Conservation (phyloP, 2,797 vertebrate genomes). For the Erpetoichthys calabaricus region DNA sequence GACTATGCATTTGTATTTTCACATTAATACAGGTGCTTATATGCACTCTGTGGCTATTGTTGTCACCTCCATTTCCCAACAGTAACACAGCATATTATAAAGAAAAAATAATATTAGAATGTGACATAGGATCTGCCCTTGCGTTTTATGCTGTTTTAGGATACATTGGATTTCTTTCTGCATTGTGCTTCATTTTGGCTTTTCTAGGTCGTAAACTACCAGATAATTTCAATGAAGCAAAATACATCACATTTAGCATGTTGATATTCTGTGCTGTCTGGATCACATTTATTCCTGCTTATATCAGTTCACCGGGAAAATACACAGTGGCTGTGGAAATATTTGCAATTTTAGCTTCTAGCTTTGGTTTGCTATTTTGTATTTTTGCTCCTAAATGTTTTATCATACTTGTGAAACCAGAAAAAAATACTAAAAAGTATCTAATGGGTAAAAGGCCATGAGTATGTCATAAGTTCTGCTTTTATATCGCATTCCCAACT, state of each 20-base stretch:
- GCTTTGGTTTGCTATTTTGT: slow-evolving; percentile 44
- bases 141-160: slow-evolving; percentile 43
- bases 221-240: slow-evolving; percentile 49
- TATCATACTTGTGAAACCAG: slow-evolving; percentile 39
- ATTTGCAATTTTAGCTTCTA: slow-evolving; percentile 50
- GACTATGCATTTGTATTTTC: slow-evolving; percentile 36
- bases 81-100: slow-evolving; percentile 32
- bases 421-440: slow-evolving; percentile 42
- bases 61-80: slow-evolving; percentile 37
- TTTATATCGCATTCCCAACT: no score
- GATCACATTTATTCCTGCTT: slow-evolving; percentile 50
- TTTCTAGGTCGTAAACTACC: slow-evolving; percentile 46
- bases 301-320: slow-evolving; percentile 50
- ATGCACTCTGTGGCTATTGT: slow-evolving; percentile 41
- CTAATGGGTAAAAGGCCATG: slow-evolving; percentile 34
- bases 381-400: slow-evolving; percentile 51
- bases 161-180: slow-evolving; percentile 39
- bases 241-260: slow-evolving; percentile 52
- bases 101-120: slow-evolving; percentile 44
- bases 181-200: slow-evolving; percentile 40
- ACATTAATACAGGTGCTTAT: slow-evolving; percentile 43
- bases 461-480: no score
- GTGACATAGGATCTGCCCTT: slow-evolving; percentile 31
- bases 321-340: slow-evolving; percentile 48
- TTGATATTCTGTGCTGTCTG: slow-evolving; percentile 50